phyloP scores from a whole-genome alignment of 2,797 vertebrate species.

The Argentina silus region DNA sequence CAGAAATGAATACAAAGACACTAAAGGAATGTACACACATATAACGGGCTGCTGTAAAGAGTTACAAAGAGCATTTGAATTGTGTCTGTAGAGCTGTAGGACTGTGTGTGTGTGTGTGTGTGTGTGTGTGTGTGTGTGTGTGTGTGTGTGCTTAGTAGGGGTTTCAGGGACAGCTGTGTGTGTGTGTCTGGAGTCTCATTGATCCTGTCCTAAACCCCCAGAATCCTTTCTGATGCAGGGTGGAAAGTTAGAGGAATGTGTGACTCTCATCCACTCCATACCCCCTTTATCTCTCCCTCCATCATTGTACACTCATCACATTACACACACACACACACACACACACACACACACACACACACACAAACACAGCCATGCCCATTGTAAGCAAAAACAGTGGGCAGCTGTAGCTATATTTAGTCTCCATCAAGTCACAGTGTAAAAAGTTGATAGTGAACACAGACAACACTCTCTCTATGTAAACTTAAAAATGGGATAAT shows the following conservation, averaged over 20 bases:
- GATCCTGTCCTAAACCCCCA: conserved; percentile 42
- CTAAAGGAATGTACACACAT: too few relatives aligned
- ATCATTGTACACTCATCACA: conserved; percentile 17
- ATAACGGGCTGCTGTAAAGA: too few relatives aligned
- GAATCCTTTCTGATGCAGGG: conserved; percentile 40
- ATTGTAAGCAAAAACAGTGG: not conserved
- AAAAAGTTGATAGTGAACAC: not conserved
- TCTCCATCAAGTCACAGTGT: conserved; percentile 50
- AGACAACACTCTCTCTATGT: not conserved
- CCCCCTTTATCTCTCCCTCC: not conserved
- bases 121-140: conserved; percentile 3
- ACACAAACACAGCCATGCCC: not conserved
- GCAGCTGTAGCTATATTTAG: conserved; percentile 75
- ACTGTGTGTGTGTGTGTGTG: conserved; percentile 6
- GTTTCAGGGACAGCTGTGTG: not conserved
- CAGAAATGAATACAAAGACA: too few relatives aligned
- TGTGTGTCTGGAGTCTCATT: conserved; percentile 20
- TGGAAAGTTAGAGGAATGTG: not conserved
- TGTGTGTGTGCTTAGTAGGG: conserved; percentile 5
- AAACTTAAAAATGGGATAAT: too few relatives aligned
- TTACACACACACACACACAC: conserved; percentile 48
- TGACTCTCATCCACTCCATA: not conserved
- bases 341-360: conserved; percentile 34
- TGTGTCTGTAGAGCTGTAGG: not conserved
- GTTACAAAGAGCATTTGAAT: too few relatives aligned